Base-by-base conservation (phyloP, 1,140 invertebrate species). In the Saccostrea echinata region DNA sequence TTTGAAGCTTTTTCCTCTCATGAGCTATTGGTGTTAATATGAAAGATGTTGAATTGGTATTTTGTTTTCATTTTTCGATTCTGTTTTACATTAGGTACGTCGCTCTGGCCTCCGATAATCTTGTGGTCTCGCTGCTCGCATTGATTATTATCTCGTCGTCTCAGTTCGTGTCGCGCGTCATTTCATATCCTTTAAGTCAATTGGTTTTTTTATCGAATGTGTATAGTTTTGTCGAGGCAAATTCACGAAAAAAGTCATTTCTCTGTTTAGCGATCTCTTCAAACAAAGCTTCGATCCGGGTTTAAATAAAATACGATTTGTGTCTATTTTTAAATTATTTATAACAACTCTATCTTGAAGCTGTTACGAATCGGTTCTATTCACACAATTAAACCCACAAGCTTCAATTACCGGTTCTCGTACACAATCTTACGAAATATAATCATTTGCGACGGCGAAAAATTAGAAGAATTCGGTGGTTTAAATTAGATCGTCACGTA, bases 71-170 rank as follows among this genome's bases (percentile, higher is more conserved):
- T 51, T 53, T 52, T 83, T 83, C 43, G 43, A 83, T 43, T 21
- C 24, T 80, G 24, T 80, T 80, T 30, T 8, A 24, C 21, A 51
- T 83, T 30, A 83, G 6, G 43, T 43, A 43, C 21, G 35, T 52
- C 43, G 35, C 81, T 83, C 35, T 52, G 43, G 35, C 52, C 81
- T 21, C 35, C 35, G 51, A 52, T 83, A 51, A 83, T 83, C 51
- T 51, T 18, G 61, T 86, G 35, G 68, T 27, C 52, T 35, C 30
- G 51, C 84, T 64, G 85, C 30, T 86, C 76, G 51, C 76, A 71
- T 71, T 76, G 76, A 55, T 30, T 71, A 27, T 86, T 86, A 86
- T 86, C 52, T 53, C 43, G 68, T 81, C 85, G 85, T 76, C 71
- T 68, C 84, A 35, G 85, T 53, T 80, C 76, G 51, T 71, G 85